phyloP scores from a whole-genome alignment of 2,888 invertebrate genomes.

The Ophion obscuratus region DNA sequence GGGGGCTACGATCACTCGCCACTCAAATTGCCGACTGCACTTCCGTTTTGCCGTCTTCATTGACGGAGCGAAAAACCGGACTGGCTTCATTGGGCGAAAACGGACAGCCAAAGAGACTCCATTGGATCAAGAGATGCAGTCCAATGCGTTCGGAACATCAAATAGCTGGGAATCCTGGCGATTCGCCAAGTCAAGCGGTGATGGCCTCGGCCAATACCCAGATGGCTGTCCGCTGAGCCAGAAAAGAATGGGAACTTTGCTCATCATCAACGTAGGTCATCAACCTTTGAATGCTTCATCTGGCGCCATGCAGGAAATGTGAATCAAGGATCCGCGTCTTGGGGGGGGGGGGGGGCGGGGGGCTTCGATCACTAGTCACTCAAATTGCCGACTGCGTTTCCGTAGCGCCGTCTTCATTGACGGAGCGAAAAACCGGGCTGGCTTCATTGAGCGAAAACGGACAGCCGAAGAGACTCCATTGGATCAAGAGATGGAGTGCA shows the following conservation, averaged over 20 bases:
- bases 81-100: neutral
- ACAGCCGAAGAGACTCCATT: neutral
- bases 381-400: conserved; percentile 41
- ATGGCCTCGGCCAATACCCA: too few relatives aligned
- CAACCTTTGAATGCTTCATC: too few relatives aligned
- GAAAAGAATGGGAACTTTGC: too few relatives aligned
- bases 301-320: neutral
- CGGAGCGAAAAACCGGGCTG: neutral
- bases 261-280: too few relatives aligned
- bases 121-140: too few relatives aligned
- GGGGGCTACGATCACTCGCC: neutral
- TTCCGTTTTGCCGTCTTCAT: conserved; percentile 23
- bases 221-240: too few relatives aligned
- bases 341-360: neutral
- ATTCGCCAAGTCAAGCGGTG: too few relatives aligned
- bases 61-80: neutral
- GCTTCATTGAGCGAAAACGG: neutral
- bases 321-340: conserved; percentile 35
- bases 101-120: neutral
- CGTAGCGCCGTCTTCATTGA: conserved; percentile 13
- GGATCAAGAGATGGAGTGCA: too few relatives aligned
- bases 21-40: conserved; percentile 43
- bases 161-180: too few relatives aligned
- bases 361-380: neutral
- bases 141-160: too few relatives aligned